Evolutionary conservation across 2,797 vertebrate species (phyloP), one percentile per base, ranked within the genome.

Genomic region (Sebastes kiyomatsui): DNA sequence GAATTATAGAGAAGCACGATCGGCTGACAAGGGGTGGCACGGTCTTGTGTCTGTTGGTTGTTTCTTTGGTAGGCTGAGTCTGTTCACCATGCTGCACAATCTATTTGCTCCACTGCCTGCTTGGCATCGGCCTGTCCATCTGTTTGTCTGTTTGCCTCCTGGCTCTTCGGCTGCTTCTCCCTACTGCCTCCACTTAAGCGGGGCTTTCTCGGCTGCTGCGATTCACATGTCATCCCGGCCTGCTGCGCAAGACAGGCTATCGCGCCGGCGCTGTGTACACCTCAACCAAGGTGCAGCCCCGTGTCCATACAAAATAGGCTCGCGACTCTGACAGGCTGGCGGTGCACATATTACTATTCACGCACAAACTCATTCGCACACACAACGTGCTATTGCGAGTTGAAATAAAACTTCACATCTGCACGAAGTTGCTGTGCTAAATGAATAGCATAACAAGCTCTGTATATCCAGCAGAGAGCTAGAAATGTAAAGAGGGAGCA

Each of bases 81-180:
- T 92, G 92, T 93, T 94, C 93, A 91, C 93, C 93, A 91, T 88
- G 92, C 92, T 90, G 89, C 92, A 93, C 94, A 94, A 94, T 95
- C 93, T 95, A 93, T 95, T 94, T 95, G 95, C 92, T 93, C 89
- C 93, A 87, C 90, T 91, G 94, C 91, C 90, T 90, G 92, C 90
- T 92, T 95, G 91, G 95, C 95, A 93, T 91, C 81, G 83, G 93
- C 93, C 95, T 92, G 94, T 95, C 95, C 95, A 94, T 96, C 95
- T 95, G 94, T 93, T 92, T 92, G 94, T 92, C 92, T 94, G 93
- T 92, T 93, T 93, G 92, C 93, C 92, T 93, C 92, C 92, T 93
- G 93, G 93, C 93, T 92, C 90, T n/a, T 92, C 49, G 65, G 86
- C 88, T 77, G 87, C 92, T 83, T 93, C 92, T 93, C 91, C 93